Conservation (phyloP, 2,797 vertebrate genomes). For the Poeciliopsis paucimaculata region DNA sequence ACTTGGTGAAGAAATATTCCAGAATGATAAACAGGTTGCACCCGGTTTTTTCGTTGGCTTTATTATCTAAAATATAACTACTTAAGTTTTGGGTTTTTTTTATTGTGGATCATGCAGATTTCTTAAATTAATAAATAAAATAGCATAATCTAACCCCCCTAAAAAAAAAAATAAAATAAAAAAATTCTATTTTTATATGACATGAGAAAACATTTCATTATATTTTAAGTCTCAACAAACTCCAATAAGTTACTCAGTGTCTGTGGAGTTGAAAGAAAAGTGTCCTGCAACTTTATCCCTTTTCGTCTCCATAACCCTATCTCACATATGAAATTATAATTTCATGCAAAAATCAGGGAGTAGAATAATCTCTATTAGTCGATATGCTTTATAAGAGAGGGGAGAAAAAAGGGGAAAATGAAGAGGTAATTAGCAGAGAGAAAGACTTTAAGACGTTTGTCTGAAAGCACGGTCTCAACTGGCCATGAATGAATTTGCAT, state of each 20-base stretch:
- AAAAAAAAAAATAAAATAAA: not conserved
- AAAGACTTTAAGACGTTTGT: slow-evolving; percentile 80
- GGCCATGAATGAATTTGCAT: slow-evolving; percentile 88
- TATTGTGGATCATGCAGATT: slow-evolving; percentile 53
- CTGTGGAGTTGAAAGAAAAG: slow-evolving; percentile 37
- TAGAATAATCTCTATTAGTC: slow-evolving; percentile 81
- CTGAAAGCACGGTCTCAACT: slow-evolving; percentile 80
- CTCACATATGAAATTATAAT: slow-evolving; percentile 85
- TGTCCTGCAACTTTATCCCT: slow-evolving; percentile 43
- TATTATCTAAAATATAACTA: slow-evolving; percentile 72
- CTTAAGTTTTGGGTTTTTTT: slow-evolving; percentile 59
- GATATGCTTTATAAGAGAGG: slow-evolving; percentile 81
- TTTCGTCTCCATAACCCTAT: slow-evolving; percentile 69
- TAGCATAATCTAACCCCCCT: not conserved
- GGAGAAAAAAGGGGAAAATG: slow-evolving; percentile 77
- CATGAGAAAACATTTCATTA: not conserved
- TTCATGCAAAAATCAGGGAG: slow-evolving; percentile 83
- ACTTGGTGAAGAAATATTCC: slow-evolving; percentile 79
- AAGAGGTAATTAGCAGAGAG: slow-evolving; percentile 86
- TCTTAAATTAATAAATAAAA: slow-evolving; percentile 45
- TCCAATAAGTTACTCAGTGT: slow-evolving; percentile 56
- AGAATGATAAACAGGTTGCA: slow-evolving; percentile 82
- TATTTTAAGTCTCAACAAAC: slow-evolving; percentile 7
- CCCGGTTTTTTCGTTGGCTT: slow-evolving; percentile 72
- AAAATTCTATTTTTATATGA: not conserved